Evolutionary conservation across 2,113 vertebrate genomes (phyloP).

Genomic region (Candoia aspera): DNA sequence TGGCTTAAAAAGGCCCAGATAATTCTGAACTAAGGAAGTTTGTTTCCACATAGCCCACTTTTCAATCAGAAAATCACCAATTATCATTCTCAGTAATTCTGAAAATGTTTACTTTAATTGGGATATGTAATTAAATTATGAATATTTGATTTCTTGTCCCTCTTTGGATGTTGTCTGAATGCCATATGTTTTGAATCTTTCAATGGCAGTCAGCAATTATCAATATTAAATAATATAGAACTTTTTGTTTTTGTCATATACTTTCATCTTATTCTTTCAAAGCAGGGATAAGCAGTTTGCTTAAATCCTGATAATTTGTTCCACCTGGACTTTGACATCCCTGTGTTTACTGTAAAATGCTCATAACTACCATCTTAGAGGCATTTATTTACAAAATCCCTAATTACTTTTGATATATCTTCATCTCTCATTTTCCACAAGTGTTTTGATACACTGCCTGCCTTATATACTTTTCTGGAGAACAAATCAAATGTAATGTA

Average conservation of each 20-base stretch:
- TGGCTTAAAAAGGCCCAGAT: not conserved
- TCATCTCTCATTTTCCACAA: slow-evolving; percentile 39
- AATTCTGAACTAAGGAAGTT: not conserved
- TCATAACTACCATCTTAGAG: slow-evolving; percentile 37
- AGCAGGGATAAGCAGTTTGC: not conserved
- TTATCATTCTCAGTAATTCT: not conserved
- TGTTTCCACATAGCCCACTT: not conserved
- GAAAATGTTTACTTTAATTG: not conserved
- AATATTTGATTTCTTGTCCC: not conserved
- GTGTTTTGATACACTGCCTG: slow-evolving; percentile 47
- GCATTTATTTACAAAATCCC: slow-evolving; percentile 44
- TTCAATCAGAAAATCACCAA: not conserved
- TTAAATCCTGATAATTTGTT: slow-evolving; percentile 17
- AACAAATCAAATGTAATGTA: slow-evolving; percentile 59
- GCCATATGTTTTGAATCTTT: not conserved
- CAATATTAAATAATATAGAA: slow-evolving; percentile 21
- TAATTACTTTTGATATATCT: slow-evolving; percentile 39
- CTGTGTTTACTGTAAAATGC: slow-evolving; percentile 31
- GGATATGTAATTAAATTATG: not conserved
- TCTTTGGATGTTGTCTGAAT: not conserved
- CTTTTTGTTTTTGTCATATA: slow-evolving; percentile 28
- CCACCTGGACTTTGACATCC: slow-evolving; percentile 24
- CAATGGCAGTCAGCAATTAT: not conserved
- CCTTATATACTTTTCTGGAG: slow-evolving; percentile 44
- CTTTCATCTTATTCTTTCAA: not conserved